These are phyloP conservation scores for Caenorhabditis imperialis DNA, from an alignment of 2,888 invertebrate species.

Conservation along the genomic window DNA sequence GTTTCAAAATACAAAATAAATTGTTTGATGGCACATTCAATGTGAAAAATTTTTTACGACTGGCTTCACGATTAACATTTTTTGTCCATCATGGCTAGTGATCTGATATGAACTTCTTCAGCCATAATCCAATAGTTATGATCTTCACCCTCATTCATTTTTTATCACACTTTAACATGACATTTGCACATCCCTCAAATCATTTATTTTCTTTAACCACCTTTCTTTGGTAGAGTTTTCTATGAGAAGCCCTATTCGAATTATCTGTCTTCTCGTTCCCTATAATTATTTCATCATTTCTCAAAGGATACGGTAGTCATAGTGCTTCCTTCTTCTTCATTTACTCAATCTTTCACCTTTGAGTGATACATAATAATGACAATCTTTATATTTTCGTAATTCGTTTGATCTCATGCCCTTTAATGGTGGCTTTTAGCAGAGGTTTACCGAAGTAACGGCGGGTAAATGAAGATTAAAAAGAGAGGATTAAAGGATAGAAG, in stretches of 20 bases:
- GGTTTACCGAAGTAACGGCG: neutral
- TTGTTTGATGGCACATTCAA: too few species aligned
- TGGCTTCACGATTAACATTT: too few species aligned
- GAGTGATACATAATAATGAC: too few species aligned
- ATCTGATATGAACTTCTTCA: too few species aligned
- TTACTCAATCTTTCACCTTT: neutral
- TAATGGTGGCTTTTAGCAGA: neutral
- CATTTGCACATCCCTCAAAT: too few species aligned
- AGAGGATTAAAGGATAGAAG: slow-evolving; percentile 3
- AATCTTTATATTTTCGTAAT: too few species aligned
- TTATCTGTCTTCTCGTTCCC: too few species aligned
- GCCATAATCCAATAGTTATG: neutral
- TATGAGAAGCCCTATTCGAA: slow-evolving; percentile 9
- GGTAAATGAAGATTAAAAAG: neutral
- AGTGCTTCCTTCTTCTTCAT: slow-evolving; percentile 2
- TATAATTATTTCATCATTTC: slow-evolving; percentile 35
- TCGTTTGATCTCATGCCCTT: neutral
- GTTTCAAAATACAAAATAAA: too few species aligned
- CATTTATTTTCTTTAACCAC: too few species aligned
- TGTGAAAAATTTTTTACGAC: too few species aligned
- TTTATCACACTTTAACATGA: neutral
- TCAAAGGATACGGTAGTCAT: slow-evolving; percentile 10
- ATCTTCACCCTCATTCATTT: neutral
- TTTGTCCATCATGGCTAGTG: too few species aligned
- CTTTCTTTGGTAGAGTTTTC: too few species aligned